phyloP scores from a whole-genome alignment of 2,888 invertebrate species.

The Rhamnusium bicolor region DNA sequence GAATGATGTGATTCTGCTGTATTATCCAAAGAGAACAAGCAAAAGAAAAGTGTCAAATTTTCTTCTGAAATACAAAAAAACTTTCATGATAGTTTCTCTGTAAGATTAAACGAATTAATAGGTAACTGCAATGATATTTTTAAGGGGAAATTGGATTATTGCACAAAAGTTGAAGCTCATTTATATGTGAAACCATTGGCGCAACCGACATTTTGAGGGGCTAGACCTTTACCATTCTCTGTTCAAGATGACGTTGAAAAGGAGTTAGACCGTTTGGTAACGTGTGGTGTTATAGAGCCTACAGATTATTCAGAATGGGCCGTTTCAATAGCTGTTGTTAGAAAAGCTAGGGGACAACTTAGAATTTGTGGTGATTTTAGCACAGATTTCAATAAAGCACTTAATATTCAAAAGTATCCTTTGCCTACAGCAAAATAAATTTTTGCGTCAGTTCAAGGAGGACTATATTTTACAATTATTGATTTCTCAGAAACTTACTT shows the following conservation, averaged over 20 bases:
- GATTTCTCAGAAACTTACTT: conserved; percentile 35
- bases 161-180: not conserved
- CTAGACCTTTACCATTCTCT: not conserved
- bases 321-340: conserved; percentile 54
- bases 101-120: not conserved
- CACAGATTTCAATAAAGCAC: conserved; percentile 40
- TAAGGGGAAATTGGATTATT: not conserved
- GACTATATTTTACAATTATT: conserved; percentile 25
- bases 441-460: conserved; percentile 29
- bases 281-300: not conserved
- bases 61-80: not conserved
- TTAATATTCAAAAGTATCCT: conserved; percentile 34
- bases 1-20: not conserved
- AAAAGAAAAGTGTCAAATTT: not conserved
- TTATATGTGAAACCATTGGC: not conserved
- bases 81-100: not conserved
- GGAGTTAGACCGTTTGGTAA: not conserved
- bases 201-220: not conserved
- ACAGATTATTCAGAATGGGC: not conserved
- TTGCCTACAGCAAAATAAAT: conserved; percentile 32
- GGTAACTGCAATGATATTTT: not conserved
- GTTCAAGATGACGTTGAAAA: not conserved
- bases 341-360: conserved; percentile 53
- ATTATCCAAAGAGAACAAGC: not conserved
- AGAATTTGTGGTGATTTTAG: conserved; percentile 63